Base-by-base conservation (phyloP, 2,797 vertebrate species). In the Chiroxiphia lanceolata region DNA sequence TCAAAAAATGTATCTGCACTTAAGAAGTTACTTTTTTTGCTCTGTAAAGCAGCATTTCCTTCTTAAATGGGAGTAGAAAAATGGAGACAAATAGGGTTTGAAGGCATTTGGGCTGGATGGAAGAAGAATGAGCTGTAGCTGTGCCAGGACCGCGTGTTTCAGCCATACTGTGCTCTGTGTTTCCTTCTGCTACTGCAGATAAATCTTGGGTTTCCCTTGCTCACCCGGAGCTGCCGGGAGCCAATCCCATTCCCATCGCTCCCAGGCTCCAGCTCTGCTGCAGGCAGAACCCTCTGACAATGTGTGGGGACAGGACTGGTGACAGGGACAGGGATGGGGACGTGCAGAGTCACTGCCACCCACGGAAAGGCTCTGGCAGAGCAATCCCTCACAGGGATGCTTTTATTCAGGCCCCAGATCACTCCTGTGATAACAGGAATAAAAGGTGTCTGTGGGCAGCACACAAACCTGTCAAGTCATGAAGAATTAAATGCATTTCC, bases 141-240 rank as follows among this genome's bases (percentile, higher is more conserved):
- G 53, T 93, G 93, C 93, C 93, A 95, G 44, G 56, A 81, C 6
- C 1, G 0, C 36, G 0, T 34, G 94, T 75, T 60, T 21, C 83
- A 64, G 89, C 93, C 84, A 34, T 38, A 15, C 92, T 29, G 21
- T 7, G 19, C 82, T 60, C 88, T 1, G 19, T 1, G 25, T 50
- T 91, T 93, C 93, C 86, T 87, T 36, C 90, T 64, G 90, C 92
- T 96, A 68, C 94, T 65, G 93, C 76, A 45, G 87, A 82, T 47
- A 71, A 85, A 90, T 61, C 76, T 15, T 5, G 54, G 22, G 4
- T 61, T 64, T 16, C 65, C n/a, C 34, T 31, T 12, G 34, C 69
- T 78, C 69, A 6, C 45, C 53, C 42, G 7, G 54, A 67, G 48
- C 87, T 59, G 19, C 7, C 2, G 1, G 60, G 47, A 63, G 18